Evolutionary conservation across 37 sponge, comb jelly and placozoan species (phyloP), one percentile per base, ranked within the genome.

Genomic region (Crambe crambe): DNA sequence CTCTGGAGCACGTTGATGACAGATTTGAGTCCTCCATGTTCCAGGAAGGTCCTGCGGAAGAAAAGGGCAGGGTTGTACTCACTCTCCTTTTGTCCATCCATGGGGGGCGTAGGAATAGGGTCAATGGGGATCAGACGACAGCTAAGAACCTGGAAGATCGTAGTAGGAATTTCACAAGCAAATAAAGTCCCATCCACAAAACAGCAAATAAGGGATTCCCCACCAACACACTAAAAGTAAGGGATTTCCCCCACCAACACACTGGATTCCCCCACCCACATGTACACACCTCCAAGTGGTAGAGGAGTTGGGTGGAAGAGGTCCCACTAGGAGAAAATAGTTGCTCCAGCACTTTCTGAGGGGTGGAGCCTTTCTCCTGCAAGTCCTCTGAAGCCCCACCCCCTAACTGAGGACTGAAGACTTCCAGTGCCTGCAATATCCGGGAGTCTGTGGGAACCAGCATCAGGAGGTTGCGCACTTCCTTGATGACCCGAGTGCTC

Each of bases 261-360:
- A 22, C 26, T 62, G 15, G 6, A 47, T 47, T 15, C 51, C 6
- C 12, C 6, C 12, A 47, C 10, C 12, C 51, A 68, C 70, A 68
- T 68, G 70, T 68, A 68, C 39, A 37, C 44, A 87, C 88, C 87
- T 95, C 95, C 12, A 95, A 74, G 40, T 85, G 88, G 78, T 95
- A 95, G 8, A 89, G 73, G 18, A 95, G 70, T 43, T 85, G 83
- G 2, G 80, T 83, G 9, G 89, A 78, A 22, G 92, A 72, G 34
- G 83, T 80, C 1, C 35, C 80, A 34, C 79, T 22, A 2, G 83
- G 56, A 31, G 79, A 76, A 59, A 89, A 86, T 0, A 72, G 58
- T 22, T 87, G 34, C 37, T 70, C 41, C 25, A 94, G 76, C 25
- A 90, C 70, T 2, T 68, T 57, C 41, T 82, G 47, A 26, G 83